A percentile compares a stretch with the other conserved stretches of the same genome.
phyloP scores from a whole-genome alignment of 2,113 vertebrate genomes.

The Heterotis niloticus region DNA sequence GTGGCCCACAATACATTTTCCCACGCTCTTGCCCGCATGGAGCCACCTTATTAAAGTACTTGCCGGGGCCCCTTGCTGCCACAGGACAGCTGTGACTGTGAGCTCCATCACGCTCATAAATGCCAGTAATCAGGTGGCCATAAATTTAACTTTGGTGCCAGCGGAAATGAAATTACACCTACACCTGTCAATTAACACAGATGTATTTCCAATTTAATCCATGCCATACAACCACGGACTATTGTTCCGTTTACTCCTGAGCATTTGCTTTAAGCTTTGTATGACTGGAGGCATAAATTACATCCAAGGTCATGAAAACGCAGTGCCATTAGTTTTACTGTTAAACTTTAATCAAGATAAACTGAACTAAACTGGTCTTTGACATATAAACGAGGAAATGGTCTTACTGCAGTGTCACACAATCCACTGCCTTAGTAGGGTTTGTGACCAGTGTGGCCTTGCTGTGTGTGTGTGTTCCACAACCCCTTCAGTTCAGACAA shows the following conservation, averaged over 20 bases:
- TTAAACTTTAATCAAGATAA: not conserved
- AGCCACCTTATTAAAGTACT: conserved; percentile 43
- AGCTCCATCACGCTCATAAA: conserved; percentile 20
- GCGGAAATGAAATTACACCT: conserved; percentile 29
- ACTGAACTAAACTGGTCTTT: not conserved
- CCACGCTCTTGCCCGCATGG: conserved; percentile 41
- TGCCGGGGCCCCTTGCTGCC: conserved; percentile 34
- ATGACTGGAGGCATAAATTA: not conserved
- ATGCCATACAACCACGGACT: not conserved
- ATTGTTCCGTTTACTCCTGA: conserved; percentile 4
- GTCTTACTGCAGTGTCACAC: not conserved
- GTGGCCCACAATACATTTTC: conserved; percentile 39
- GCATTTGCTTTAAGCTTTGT: not conserved
- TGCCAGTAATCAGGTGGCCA: conserved; percentile 6
- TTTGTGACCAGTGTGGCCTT: not conserved
- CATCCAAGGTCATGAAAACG: not conserved
- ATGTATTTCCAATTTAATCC: conserved; percentile 7
- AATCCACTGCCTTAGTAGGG: not conserved
- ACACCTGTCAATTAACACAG: conserved; percentile 27
- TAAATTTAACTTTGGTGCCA: conserved; percentile 22
- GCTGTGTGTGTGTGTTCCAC: not conserved
- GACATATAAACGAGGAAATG: not conserved
- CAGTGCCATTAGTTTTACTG: not conserved
- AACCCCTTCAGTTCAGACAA: conserved; percentile 16
- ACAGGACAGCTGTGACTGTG: conserved; percentile 45